Base-by-base conservation (phyloP, 2,113 vertebrate species). In the Stercorarius parasiticus region DNA sequence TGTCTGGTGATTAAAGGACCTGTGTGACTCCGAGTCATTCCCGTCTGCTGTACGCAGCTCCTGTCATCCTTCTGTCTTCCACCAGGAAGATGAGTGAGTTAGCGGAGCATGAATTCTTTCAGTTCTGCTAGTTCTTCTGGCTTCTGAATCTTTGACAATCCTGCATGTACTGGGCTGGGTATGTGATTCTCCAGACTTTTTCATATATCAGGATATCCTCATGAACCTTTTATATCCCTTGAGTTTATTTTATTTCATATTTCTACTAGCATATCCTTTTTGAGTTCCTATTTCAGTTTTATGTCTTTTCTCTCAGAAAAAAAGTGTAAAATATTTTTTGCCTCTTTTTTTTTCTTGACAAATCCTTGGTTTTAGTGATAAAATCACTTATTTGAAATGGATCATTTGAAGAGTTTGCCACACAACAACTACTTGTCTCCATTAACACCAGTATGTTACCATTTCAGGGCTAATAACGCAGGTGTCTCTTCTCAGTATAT, bases 101-200 rank as follows among this genome's bases (percentile, higher is more conserved):
- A 30, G 11, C 21, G 16, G 26, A 71, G 64, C 19, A 50, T 4
- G 14, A 81, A 49, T 50, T 80, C 19, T 77, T 71, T 23, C 56
- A 76, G 26, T 89, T 82, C 45, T 84, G 26, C 42, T 55, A 49
- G 56, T 25, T 71, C 52, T 80, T 86, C 32, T 59, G 34, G 22
- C 23, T 86, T 77, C 53, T 53, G 49, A n/a, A 61, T 21, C n/a
- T 62, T 40, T 8, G 26, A 53, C 55, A 64, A 74, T 34, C 15
- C 34, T 0, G 1, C 9, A 74, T 0, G 0, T 27, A 78, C 15
- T 59, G 40, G 18, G 6, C 12, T 43, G 11, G 9, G 19, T 3
- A 26, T 26, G 11, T 30, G 40, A 59, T 69, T 65, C 29, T 79
- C 29, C 40, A 62, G 2, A 27, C 23, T 42, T 94, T 70, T 62